Evolutionary conservation across 1,140 invertebrate genomes (phyloP), one percentile per base, ranked within the genome.

Genomic region (Lucilia sericata): DNA sequence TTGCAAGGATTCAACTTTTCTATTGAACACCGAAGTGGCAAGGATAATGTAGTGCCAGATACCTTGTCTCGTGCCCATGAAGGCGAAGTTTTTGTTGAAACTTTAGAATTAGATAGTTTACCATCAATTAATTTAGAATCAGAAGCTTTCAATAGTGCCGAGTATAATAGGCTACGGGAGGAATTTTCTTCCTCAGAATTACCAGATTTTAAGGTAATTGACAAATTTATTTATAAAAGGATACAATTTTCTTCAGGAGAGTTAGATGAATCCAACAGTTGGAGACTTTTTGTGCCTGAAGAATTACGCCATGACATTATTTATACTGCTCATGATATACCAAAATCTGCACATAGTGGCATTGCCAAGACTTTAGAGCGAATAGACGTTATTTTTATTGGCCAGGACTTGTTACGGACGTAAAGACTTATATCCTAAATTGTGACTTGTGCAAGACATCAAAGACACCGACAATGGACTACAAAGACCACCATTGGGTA

Each of bases 281-380:
- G 84, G 76, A 84, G 74, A 49, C 25, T 84, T 55, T 81, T 51
- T 76, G 42, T 84, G 10, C 84, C 84, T 12, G 7, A 47, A n/a
- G 83, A 65, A 81, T 14, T 80, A 25, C n/a, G 17, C 21, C 13
- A 14, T 21, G 21, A 74, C 14, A 12, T 84, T 14, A 82, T 82
- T 4, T n/a, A 21, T 7, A 7, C 36, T 10, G 36, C 60, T 42
- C 78, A 75, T 13, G 25, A 82, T 75, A 5, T 13, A 10, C 65
- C 42, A 9, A 30, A 47, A 14, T 14, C 36, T 5, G 60, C 78
- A 12, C 74, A 84, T 36, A 34, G 74, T n/a, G 83, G 83, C 21
- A 76, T 84, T n/a, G 17, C 4, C 10, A 84, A 84, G 49, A 84
- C 84, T 49, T 14, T 81, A 2, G 49, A 70, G 19, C 3, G 14